Percentiles rank a stretch among this genome's conserved stretches.
These are phyloP conservation scores for Cotesia typhae DNA, from an alignment of 1,140 invertebrate genomes.

Conservation along the genomic window DNA sequence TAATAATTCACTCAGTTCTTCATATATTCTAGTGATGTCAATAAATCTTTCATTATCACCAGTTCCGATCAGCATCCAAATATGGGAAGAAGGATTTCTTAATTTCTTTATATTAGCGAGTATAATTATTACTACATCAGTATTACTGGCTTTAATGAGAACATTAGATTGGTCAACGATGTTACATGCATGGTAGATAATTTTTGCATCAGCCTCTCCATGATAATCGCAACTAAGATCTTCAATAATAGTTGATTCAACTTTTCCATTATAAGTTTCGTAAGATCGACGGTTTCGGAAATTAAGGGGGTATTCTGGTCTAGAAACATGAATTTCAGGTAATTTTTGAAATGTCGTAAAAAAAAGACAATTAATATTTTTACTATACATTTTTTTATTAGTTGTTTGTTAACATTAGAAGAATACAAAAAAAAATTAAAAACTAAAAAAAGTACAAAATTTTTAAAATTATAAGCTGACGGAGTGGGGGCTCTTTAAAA, in stretches of 20 bases:
- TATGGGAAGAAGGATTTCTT: background rate
- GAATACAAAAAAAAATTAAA: too few relatives aligned
- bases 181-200: conserved; percentile 46
- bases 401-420: too few relatives aligned
- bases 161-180: conserved; percentile 39
- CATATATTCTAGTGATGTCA: conserved; percentile 17
- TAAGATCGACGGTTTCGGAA: conserved; percentile 27
- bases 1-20: conserved; percentile 8
- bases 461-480: too few relatives aligned
- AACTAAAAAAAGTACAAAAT: too few relatives aligned
- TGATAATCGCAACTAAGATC: conserved; percentile 38
- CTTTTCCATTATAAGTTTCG: conserved; percentile 12
- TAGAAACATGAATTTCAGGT: too few relatives aligned
- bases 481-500: too few relatives aligned
- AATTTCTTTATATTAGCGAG: conserved; percentile 42
- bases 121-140: conserved; percentile 47
- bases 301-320: too few relatives aligned
- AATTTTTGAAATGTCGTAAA: too few relatives aligned
- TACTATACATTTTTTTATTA: too few relatives aligned
- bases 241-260: conserved; percentile 32
- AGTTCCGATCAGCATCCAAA: conserved; percentile 42
- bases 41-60: conserved; percentile 36
- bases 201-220: conserved; percentile 44
- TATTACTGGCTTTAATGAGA: conserved; percentile 38
- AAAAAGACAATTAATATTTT: too few relatives aligned